phyloP scores from a whole-genome alignment of 2,888 invertebrate genomes.

The Opisthograptis luteolata region DNA sequence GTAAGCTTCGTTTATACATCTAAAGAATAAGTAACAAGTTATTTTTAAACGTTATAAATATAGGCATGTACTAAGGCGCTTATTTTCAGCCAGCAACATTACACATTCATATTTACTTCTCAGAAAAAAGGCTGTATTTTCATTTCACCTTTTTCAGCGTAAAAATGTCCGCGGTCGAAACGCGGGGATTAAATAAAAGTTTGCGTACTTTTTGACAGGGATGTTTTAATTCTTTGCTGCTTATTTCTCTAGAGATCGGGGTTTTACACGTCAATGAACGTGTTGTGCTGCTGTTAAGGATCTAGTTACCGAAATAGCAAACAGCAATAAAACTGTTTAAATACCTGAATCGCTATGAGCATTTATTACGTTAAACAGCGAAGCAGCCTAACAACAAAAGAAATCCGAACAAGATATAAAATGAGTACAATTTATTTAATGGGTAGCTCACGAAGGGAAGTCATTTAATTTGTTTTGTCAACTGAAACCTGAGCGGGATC shows the following conservation, averaged over 20 bases:
- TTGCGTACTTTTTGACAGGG: neutral
- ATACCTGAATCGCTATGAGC: too few relatives aligned
- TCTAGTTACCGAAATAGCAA: too few relatives aligned
- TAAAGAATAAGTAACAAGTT: too few relatives aligned
- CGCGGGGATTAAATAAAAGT: neutral
- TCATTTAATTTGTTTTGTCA: constrained; percentile 4
- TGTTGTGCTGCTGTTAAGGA: too few relatives aligned
- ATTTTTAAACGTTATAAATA: neutral
- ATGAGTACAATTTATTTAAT: neutral
- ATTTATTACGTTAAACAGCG: too few relatives aligned
- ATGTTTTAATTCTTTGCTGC: neutral
- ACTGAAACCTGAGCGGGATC: constrained; percentile 1
- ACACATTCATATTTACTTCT: too few relatives aligned
- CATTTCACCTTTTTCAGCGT: too few relatives aligned
- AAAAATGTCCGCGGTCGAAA: neutral
- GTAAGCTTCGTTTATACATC: constrained; percentile 21
- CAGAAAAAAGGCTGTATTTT: neutral
- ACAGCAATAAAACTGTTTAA: too few relatives aligned
- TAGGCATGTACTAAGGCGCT: neutral
- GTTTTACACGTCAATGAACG: too few relatives aligned
- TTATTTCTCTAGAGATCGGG: neutral
- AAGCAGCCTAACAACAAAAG: too few relatives aligned
- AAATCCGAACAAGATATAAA: too few relatives aligned
- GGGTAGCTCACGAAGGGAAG: neutral
- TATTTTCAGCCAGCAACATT: too few relatives aligned